These are phyloP conservation scores for Hyphantria cunea DNA, from an alignment of 1,140 invertebrate species.

Conservation along the genomic window DNA sequence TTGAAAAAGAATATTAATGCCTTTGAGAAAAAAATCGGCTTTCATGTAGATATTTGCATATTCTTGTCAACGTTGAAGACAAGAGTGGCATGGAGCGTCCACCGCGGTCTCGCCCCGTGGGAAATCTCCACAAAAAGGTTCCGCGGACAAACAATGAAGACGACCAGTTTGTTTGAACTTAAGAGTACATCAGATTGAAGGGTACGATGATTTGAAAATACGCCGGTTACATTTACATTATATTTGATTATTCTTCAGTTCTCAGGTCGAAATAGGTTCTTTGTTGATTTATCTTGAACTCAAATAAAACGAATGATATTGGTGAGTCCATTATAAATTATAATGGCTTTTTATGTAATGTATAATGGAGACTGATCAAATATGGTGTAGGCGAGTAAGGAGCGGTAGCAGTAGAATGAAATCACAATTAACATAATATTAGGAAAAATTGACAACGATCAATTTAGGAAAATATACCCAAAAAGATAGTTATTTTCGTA, in stretches of 20 bases:
- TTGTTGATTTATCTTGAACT: not conserved
- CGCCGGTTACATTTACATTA: constrained; percentile 4
- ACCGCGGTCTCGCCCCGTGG: constrained; percentile 48
- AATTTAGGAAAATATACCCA: too few relatives aligned
- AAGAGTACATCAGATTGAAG: constrained; percentile 22
- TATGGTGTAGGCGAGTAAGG: too few relatives aligned
- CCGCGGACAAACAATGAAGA: constrained; percentile 58
- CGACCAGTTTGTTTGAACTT: constrained; percentile 58
- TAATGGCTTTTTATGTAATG: constrained; percentile 13
- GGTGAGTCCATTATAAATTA: not conserved
- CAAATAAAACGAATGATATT: too few relatives aligned
- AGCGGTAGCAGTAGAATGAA: too few relatives aligned
- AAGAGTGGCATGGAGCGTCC: constrained; percentile 51
- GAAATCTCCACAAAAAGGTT: constrained; percentile 75
- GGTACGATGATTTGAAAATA: not conserved
- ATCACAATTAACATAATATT: too few relatives aligned
- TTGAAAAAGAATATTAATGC: constrained; percentile 37
- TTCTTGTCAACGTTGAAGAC: constrained; percentile 41
- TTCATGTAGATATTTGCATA: constrained; percentile 51
- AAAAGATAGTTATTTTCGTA: too few relatives aligned
- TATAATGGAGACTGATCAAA: too few relatives aligned
- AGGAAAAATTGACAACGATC: too few relatives aligned
- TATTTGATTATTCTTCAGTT: constrained; percentile 22
- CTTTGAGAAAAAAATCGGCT: constrained; percentile 40
- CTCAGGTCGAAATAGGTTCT: not conserved